Evolutionary conservation across 1,140 invertebrate species (phyloP).

Genomic region (Brachionus angularis): DNA sequence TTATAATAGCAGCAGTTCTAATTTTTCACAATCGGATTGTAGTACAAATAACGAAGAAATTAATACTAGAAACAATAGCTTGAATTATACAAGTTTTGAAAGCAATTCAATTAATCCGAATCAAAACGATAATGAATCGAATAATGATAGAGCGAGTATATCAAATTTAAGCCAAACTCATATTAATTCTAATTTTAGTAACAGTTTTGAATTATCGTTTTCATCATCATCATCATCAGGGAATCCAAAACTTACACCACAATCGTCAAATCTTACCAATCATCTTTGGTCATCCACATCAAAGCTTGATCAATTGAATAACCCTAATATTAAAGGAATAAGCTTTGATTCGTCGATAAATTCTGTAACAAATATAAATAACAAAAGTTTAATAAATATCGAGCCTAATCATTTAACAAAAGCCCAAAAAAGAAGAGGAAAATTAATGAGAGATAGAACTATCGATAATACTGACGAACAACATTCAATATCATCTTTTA

Average conservation of each 20-base stretch:
- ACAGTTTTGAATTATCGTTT: slow-evolving; percentile 42
- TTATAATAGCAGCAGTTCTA: slow-evolving; percentile 32
- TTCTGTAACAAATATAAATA: too few relatives aligned
- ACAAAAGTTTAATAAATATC: too few relatives aligned
- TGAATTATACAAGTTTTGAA: slow-evolving; percentile 16
- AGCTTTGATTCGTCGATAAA: too few relatives aligned
- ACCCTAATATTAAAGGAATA: too few relatives aligned
- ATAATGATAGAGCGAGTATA: too few relatives aligned
- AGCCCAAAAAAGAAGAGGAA: slow-evolving; percentile 1
- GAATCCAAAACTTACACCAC: too few relatives aligned
- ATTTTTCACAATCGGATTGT: slow-evolving; percentile 16
- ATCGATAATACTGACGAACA: slow-evolving; percentile 29
- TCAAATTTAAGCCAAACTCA: not conserved
- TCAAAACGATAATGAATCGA: not conserved
- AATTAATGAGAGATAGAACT: slow-evolving; percentile 17
- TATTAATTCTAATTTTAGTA: not conserved
- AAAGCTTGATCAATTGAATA: too few relatives aligned
- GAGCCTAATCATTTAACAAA: too few relatives aligned
- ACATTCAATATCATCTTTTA: not conserved
- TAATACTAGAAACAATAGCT: not conserved
- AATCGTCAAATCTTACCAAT: too few relatives aligned
- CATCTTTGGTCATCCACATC: too few relatives aligned
- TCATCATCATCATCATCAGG: too few relatives aligned
- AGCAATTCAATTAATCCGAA: too few relatives aligned
- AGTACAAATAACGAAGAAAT: slow-evolving; percentile 19